Conservation (phyloP, 2,113 vertebrate genomes). For the Perognathus longimembris region DNA sequence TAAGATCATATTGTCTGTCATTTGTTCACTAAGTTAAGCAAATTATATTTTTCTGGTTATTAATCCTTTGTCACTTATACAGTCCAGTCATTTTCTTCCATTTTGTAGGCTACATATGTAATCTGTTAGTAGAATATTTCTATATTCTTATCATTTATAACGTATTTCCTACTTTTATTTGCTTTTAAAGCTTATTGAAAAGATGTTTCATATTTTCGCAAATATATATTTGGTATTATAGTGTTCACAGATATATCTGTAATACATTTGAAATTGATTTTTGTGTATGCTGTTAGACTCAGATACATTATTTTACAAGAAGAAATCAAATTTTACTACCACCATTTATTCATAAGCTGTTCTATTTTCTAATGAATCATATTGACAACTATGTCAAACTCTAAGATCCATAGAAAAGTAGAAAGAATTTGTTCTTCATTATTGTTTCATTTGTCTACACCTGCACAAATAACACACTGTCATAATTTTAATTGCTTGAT, state of each 20-base stretch:
- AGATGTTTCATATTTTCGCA: not conserved
- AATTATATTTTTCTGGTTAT: not conserved
- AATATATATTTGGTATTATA: not conserved
- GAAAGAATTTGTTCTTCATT: not conserved
- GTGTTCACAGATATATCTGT: not conserved
- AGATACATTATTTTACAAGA: not conserved
- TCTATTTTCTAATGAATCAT: not conserved
- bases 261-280: not conserved
- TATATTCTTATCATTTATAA: not conserved
- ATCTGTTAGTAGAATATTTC: not conserved
- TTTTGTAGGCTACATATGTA: not conserved
- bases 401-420: not conserved
- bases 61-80: not conserved
- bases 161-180: not conserved
- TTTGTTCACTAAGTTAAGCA: not conserved
- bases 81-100: not conserved
- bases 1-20: not conserved
- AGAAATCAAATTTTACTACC: not conserved
- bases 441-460: not conserved
- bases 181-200: not conserved
- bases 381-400: not conserved
- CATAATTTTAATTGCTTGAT: not conserved
- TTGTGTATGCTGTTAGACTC: not conserved
- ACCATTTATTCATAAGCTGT: not conserved
- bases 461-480: not conserved